Conservation (phyloP, 2,888 invertebrate genomes). For the Temnothorax ravouxi region DNA sequence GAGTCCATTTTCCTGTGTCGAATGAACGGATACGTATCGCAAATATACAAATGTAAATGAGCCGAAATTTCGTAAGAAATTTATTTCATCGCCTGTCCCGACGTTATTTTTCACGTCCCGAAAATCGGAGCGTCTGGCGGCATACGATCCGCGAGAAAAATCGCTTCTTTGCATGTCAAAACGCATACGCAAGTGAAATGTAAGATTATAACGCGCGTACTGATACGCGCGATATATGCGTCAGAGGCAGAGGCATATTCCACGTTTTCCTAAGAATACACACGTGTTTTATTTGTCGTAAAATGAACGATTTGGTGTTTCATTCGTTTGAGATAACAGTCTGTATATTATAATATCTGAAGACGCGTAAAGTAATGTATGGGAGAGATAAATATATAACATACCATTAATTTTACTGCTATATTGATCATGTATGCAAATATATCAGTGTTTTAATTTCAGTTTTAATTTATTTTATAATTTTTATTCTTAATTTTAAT, state of each 20-base stretch:
- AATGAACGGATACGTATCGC: slow-evolving; percentile 11
- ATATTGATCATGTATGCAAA: not conserved
- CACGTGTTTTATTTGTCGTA: slow-evolving; percentile 6
- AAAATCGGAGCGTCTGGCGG: not conserved
- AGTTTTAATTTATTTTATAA: not conserved
- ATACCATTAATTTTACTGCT: not conserved
- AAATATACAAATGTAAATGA: slow-evolving; percentile 35
- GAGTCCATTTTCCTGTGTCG: slow-evolving; percentile 10
- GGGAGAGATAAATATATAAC: not conserved
- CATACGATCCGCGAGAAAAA: not conserved
- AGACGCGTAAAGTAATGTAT: not conserved
- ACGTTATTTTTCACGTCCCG: not conserved
- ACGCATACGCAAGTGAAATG: not conserved
- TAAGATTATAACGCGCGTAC: slow-evolving; percentile 20
- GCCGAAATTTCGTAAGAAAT: slow-evolving; percentile 27
- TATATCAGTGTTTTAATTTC: not conserved
- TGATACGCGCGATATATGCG: slow-evolving; percentile 2
- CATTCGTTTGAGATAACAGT: not conserved
- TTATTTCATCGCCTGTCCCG: not conserved
- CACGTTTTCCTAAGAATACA: not conserved
- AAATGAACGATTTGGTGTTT: slow-evolving; percentile 5
- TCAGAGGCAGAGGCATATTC: not conserved
- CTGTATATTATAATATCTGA: not conserved
- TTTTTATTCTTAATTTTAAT: not conserved
- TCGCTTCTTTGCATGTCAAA: slow-evolving; percentile 23